phyloP scores from a whole-genome alignment of 2,888 invertebrate species.

The Antitype chi region DNA sequence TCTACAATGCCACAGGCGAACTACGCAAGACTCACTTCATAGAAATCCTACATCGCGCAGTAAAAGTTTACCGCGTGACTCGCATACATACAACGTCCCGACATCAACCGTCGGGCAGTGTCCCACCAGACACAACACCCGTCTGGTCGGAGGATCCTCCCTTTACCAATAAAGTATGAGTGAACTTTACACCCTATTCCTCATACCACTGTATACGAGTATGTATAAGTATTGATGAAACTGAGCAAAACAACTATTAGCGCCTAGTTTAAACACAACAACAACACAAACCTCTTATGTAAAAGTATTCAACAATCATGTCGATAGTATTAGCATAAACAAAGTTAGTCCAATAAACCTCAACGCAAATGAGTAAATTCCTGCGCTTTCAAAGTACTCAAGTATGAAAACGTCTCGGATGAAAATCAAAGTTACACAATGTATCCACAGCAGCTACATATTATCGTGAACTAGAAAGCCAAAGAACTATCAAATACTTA shows the following conservation, averaged over 20 bases:
- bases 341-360: conserved; percentile 35
- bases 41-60: too few relatives aligned
- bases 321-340: conserved; percentile 22
- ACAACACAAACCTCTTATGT: background rate
- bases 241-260: background rate
- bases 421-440: conserved; percentile 39
- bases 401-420: conserved; percentile 38
- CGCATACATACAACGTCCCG: too few relatives aligned
- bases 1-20: too few relatives aligned
- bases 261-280: background rate
- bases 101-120: too few relatives aligned
- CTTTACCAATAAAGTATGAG: too few relatives aligned
- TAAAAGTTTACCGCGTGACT: too few relatives aligned
- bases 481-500: conserved; percentile 36
- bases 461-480: conserved; percentile 23
- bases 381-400: conserved; percentile 35
- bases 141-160: too few relatives aligned
- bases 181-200: too few relatives aligned
- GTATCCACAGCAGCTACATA: conserved; percentile 39
- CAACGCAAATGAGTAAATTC: conserved; percentile 40
- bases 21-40: too few relatives aligned
- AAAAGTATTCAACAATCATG: conserved; percentile 10
- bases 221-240: background rate
- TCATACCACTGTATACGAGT: too few relatives aligned
- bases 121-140: too few relatives aligned